Base-by-base conservation (phyloP, 2,888 invertebrate genomes). In the Megastigmus dorsalis region DNA sequence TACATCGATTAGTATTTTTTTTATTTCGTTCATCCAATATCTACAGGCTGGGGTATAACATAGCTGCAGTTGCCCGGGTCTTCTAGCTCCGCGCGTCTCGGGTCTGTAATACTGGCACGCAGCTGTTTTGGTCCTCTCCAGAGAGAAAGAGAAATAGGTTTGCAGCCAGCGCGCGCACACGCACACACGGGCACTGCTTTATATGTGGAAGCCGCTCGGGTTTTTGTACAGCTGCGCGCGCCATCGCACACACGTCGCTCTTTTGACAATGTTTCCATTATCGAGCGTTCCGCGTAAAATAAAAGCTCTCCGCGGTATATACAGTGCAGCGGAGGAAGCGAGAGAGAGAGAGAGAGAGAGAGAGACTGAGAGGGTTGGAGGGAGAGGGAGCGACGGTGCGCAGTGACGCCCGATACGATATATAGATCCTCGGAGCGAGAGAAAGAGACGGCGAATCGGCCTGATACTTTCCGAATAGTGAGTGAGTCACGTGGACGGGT, bases 401-500 rank as follows among this genome's bases (percentile, higher is more conserved):
- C n/a, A n/a, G n/a, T n/a, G n/a, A n/a, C n/a, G n/a, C n/a, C n/a
- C n/a, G n/a, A n/a, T n/a, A n/a, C n/a, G n/a, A n/a, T n/a, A n/a
- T n/a, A n/a, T n/a, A n/a, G n/a, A n/a, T n/a, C n/a, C n/a, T n/a
- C 3, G 3, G 45, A 41, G 48, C 4, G 43, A 54, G 54, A 7
- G 41, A 41, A 26, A 33, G 68, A 38, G 30, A 45, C 36, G 74
- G 74, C 36, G 74, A 73, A 54, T 71, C 78, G 79, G 79, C 75
- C 79, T 80, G 50, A 80, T 80, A 79, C 81, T 81, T 81, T 79
- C 79, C 80, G 82, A 83, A 83, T 81, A 80, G 81, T 70, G 76
- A 79, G 79, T 79, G 79, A 82, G 82, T 85, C 85, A 85, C 84
- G 84, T 85, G 85, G 82, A 80, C 76, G 78, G 59, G 75, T 79